These are phyloP conservation scores for Tromatobia lineatoria DNA, from an alignment of 2,888 invertebrate species.

Conservation along the genomic window DNA sequence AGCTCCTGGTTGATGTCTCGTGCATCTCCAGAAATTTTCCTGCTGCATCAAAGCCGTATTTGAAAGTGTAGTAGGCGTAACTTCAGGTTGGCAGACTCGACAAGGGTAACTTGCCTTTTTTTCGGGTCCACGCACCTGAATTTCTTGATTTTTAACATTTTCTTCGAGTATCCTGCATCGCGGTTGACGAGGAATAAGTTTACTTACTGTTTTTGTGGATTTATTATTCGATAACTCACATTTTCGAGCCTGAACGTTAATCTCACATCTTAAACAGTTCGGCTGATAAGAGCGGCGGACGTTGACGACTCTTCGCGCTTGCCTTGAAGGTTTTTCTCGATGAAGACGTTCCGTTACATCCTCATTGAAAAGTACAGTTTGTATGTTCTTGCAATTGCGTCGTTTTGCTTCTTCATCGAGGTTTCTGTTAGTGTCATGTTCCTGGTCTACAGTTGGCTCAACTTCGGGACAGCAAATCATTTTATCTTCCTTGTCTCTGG, in stretches of 20 bases:
- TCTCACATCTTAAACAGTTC: constrained; percentile 34
- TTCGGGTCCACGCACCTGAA: not conserved
- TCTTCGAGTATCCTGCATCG: constrained; percentile 21
- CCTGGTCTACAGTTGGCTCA: not conserved
- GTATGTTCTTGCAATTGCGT: not conserved
- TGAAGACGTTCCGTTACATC: not conserved
- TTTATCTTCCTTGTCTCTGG: not conserved
- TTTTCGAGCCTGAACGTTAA: not conserved
- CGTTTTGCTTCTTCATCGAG: constrained; percentile 1
- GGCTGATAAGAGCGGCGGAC: not conserved
- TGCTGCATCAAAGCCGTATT: constrained; percentile 1
- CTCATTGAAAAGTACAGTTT: constrained; percentile 1
- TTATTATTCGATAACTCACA: not conserved
- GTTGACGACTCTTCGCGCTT: constrained; percentile 2
- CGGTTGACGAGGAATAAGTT: not conserved
- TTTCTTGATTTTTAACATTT: constrained; percentile 1
- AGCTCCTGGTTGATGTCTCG: constrained; percentile 60
- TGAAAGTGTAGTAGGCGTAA: constrained; percentile 44
- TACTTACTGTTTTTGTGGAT: not conserved
- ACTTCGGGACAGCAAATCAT: not conserved
- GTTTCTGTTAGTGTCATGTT: not conserved
- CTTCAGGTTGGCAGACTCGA: constrained; percentile 58
- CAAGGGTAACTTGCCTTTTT: constrained; percentile 17
- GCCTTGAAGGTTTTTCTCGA: not conserved
- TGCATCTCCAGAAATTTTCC: constrained; percentile 62